Evolutionary conservation across 2,888 invertebrate genomes (phyloP), one percentile per base, ranked within the genome.

Genomic region (Pelosia muscerda): DNA sequence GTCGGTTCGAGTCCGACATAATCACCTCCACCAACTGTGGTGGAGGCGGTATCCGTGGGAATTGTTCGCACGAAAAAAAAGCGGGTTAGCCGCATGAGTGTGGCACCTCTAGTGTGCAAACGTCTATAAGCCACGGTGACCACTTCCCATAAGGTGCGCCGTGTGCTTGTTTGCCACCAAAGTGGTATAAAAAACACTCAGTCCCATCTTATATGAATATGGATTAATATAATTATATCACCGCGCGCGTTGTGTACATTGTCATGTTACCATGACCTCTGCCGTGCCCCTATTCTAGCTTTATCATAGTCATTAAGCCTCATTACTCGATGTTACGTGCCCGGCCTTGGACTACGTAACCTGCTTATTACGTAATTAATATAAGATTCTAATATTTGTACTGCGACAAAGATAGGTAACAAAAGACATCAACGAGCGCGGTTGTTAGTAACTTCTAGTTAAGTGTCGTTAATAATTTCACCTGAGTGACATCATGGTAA

Each of bases 371-470:
- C n/a, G 49, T n/a, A 49, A 49, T 49, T 49, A 19, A 49, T 9
- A 49, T 5, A 8, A 49, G 19, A 49, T 49, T 49, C 19, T 49
- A 49, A 49, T 23, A 23, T 13, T 23, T 23, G 0, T 5, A 54
- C 13, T 11, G 26, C 19, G 10, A 11, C 42, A 38, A 60, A 60
- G n/a, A 25, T 10, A 23, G 9, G 26, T n/a, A 26, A 25, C 26
- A 61, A 28, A 61, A 61, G 61, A 61, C 42, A 61, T 61, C 49
- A 61, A 61, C 61, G 61, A 42, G 49, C 49, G 25, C n/a, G 3
- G 49, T 49, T 26, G 25, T 9, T 49, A 2, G 19, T 49, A 8
- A 49, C 49, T n/a, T 49, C n/a, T n/a, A n/a, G n/a, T 49, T 49
- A n/a, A 49, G 8, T 49, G 49, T 19, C n/a, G 19, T 38, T 15